Percentiles rank a stretch among this genome's conserved stretches.
Evolutionary conservation across 2,888 invertebrate genomes (phyloP).

Genomic region (Dynastes tityus): DNA sequence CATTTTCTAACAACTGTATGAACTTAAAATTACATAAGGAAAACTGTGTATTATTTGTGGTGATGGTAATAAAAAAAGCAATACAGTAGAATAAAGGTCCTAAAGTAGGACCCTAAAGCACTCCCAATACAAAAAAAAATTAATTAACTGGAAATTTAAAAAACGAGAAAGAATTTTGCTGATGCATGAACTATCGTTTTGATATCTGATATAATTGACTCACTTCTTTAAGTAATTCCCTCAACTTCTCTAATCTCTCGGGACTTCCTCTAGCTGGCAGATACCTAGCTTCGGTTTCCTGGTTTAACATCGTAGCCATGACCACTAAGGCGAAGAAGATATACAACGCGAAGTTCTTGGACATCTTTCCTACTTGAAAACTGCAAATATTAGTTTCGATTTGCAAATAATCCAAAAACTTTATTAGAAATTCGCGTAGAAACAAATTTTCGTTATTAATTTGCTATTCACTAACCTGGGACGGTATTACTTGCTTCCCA

Average conservation of each 20-base stretch:
- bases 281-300: constrained; percentile 68
- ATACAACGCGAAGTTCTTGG: constrained; percentile 3
- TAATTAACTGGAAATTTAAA: neutral
- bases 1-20: constrained; percentile 64
- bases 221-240: constrained; percentile 74
- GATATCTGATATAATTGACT: constrained; percentile 41
- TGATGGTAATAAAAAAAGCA: neutral
- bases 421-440: neutral
- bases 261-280: constrained; percentile 72
- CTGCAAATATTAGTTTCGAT: neutral
- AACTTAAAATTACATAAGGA: constrained; percentile 8
- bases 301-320: constrained; percentile 51
- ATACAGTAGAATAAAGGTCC: neutral
- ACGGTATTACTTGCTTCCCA: neutral
- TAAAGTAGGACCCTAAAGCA: neutral
- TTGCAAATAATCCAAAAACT: neutral
- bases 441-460: neutral
- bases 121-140: neutral
- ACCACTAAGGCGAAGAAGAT: constrained; percentile 46
- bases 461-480: neutral
- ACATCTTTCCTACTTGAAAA: constrained; percentile 14
- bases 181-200: no score
- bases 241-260: constrained; percentile 73
- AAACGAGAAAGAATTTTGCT: neutral
- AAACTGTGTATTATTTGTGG: neutral